Evolutionary conservation across 2,113 vertebrate species (phyloP).

Genomic region (Serilophus lunatus): DNA sequence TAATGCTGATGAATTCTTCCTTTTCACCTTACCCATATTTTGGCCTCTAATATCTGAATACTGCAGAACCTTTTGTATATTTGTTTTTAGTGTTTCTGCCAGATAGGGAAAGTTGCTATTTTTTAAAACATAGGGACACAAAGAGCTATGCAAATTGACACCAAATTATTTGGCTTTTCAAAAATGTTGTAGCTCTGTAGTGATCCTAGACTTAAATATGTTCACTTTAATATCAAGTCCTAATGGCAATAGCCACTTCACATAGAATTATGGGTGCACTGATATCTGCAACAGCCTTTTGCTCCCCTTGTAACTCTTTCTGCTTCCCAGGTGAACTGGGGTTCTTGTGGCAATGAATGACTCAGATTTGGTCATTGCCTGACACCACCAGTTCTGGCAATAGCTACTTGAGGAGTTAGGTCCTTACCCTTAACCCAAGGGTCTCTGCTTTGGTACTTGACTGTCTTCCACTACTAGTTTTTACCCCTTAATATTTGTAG

Average conservation of each 20-base stretch:
- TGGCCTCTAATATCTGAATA: no score
- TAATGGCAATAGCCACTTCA: neutral
- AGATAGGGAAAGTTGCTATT: neutral
- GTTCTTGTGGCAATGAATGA: neutral
- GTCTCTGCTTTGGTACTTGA: neutral
- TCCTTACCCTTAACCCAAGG: neutral
- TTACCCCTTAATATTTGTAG: neutral
- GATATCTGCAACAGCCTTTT: neutral
- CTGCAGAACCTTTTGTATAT: no score
- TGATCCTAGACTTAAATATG: neutral
- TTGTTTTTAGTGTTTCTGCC: neutral
- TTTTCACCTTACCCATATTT: no score
- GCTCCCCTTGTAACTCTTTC: neutral
- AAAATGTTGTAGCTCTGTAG: neutral
- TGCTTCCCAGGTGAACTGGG: neutral
- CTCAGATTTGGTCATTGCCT: accelerated
- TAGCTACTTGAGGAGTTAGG: accelerated
- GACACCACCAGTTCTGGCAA: neutral
- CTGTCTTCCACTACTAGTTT: neutral
- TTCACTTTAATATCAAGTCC: neutral
- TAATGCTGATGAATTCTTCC: no score
- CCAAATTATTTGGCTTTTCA: neutral
- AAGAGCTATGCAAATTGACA: neutral
- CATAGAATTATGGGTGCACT: neutral
- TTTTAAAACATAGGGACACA: accelerated